Base-by-base conservation (phyloP, 2,888 invertebrate species). In the Pseudoips prasinana region DNA sequence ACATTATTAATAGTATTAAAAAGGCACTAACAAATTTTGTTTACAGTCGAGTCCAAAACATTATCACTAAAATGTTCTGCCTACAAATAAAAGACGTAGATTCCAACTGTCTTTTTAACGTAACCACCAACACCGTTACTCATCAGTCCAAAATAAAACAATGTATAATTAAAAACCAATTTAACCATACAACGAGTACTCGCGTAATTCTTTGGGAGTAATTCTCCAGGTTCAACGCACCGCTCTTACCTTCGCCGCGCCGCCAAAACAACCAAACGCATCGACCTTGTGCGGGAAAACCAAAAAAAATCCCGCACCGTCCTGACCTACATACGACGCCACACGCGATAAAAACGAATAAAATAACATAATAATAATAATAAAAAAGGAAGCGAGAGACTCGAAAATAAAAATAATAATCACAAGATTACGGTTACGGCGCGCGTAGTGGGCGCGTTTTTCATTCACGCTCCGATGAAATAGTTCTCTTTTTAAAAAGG, bases 321-420 rank as follows among this genome's bases (percentile, higher is more conserved):
- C 81, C 86, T 85, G 87, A 88, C 88, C 88, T 82, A 88, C 86
- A 87, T 88, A 84, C 80, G 42, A 35, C 44, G 67, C 54, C 64
- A 66, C 76, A 73, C 69, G 68, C 71, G 69, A 68, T 77, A 74
- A 79, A 74, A 82, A 79, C 67, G 69, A 74, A 76, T 72, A 75
- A 81, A 81, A 77, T 73, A 76, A 76, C 67, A 67, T 62, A 73
- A 76, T 78, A 82, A 82, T 74, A 80, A 83, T 76, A 79, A 80
- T 69, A 79, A 76, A 79, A 78, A 76, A 76, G 64, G 69, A 68
- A 61, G 53, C 64, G 58, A 44, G 58, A 45, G 61, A 67, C 63
- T 63, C 59, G 58, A 79, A 83, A 86, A 86, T 79, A 86, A 85
- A 83, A 87, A 82, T 85, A 85, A 86, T 85, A 84, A 85, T 75